A percentile compares a stretch with the other conserved stretches of the same genome.
These are phyloP conservation scores for Plutomurus gul DNA, from an alignment of 1,140 invertebrate genomes.

Conservation along the genomic window DNA sequence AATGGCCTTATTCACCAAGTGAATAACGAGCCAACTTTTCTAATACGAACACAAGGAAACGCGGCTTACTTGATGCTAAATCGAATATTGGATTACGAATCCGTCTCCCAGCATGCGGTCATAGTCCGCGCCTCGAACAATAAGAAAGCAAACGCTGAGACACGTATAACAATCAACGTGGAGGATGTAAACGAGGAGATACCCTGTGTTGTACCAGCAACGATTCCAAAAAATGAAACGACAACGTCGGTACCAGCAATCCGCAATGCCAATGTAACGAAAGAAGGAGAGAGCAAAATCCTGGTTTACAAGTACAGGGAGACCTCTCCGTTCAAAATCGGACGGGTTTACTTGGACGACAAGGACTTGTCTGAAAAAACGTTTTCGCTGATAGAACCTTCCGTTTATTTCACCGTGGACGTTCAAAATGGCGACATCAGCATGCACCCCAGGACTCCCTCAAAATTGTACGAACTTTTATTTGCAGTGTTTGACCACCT, in stretches of 20 bases:
- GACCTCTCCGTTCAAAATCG: conserved; percentile 63
- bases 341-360: conserved; percentile 86
- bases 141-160: conserved; percentile 75
- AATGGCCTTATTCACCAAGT: conserved; percentile 79
- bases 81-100: conserved; percentile 78
- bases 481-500: conserved; percentile 65
- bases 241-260: conserved; percentile 84
- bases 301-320: conserved; percentile 90
- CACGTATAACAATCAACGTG: conserved; percentile 74
- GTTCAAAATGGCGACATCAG: conserved; percentile 79
- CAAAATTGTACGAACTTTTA: conserved; percentile 70
- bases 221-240: conserved; percentile 80
- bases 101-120: conserved; percentile 76
- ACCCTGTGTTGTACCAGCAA: conserved; percentile 74
- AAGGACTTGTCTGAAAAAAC: conserved; percentile 89
- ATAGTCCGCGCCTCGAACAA: conserved; percentile 82
- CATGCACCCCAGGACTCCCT: conserved; percentile 70
- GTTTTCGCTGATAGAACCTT: conserved; percentile 64
- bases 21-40: conserved; percentile 77
- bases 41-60: conserved; percentile 66
- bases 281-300: conserved; percentile 78
- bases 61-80: conserved; percentile 73
- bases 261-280: conserved; percentile 84
- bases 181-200: conserved; percentile 84
- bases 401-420: conserved; percentile 71